Evolutionary conservation across 2,888 invertebrate species (phyloP), one percentile per base, ranked within the genome.

Genomic region (Dynastes maya): DNA sequence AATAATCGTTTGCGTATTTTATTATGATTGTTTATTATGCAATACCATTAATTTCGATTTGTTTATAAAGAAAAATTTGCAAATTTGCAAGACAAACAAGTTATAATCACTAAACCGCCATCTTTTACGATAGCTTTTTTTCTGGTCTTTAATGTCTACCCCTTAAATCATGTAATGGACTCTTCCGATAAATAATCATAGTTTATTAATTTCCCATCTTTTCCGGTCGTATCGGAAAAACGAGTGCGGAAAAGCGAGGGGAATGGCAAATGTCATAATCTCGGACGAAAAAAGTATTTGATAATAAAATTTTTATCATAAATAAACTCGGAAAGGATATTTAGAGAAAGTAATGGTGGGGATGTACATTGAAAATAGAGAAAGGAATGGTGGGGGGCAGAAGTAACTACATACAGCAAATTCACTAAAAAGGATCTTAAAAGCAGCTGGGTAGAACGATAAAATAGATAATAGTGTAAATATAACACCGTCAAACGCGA

Each of bases 31-130:
- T 74, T 72, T 76, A n/a, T 40, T 32, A 45, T 45, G 63, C 40
- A 32, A 70, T 22, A n/a, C 5, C 9, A 58, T 51, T 40, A 49
- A 70, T 76, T 67, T 75, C 64, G 53, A 80, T 84, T 86, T 87
- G 87, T 88, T 87, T 87, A 87, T 86, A 86, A 87, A 87, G 87
- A 87, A 80, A 78, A 87, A 85, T 82, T 87, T 83, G 87, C 87
- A 86, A 88, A 87, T 87, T 88, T 85, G 88, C 88, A 86, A 87
- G 85, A 85, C 79, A 83, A 86, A 85, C 84, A 85, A 85, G 84
- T 74, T 74, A 74, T 85, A 86, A 87, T 88, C 87, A 87, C 85
- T 84, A 82, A 83, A 86, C 88, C 86, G 88, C 89, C 89, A 89
- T 89, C 88, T 89, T 89, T 84, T 82, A 82, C 80, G 82, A 87